A percentile compares a stretch with the other conserved stretches of the same genome.
Conservation (phyloP, 2,888 invertebrate genomes). For the Eupelmus urozonus region DNA sequence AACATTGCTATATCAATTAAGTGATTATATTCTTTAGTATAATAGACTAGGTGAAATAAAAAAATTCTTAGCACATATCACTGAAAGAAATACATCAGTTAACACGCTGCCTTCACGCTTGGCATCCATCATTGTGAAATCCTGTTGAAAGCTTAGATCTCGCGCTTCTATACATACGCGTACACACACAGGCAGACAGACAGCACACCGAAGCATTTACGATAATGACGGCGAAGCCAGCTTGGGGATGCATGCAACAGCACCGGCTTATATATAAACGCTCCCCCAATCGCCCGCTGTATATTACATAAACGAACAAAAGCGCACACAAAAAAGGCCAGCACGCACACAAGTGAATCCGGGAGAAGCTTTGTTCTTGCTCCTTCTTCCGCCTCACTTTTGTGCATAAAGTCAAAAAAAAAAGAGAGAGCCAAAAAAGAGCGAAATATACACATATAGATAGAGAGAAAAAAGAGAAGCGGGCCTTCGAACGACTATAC, state of each 20-base stretch:
- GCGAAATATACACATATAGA: not conserved
- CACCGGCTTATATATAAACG: too few species aligned
- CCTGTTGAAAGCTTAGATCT: not conserved
- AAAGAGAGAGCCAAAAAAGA: not conserved
- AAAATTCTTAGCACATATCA: too few species aligned
- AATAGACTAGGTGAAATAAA: too few species aligned
- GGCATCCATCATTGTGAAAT: slow-evolving; percentile 16
- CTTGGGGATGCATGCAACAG: slow-evolving; percentile 4
- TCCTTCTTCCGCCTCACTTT: slow-evolving; percentile 5
- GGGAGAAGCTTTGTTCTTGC: not conserved
- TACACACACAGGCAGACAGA: not conserved
- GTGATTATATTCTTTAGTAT: too few species aligned
- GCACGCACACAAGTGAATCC: too few species aligned
- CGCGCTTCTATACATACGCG: too few species aligned
- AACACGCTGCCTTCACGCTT: not conserved
- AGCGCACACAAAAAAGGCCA: too few species aligned
- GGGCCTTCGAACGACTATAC: too few species aligned
- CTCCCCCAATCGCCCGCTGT: too few species aligned
- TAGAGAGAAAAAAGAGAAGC: slow-evolving; percentile 11
- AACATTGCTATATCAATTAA: too few species aligned
- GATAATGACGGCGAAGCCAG: slow-evolving; percentile 2
- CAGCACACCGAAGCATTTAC: slow-evolving; percentile 1
- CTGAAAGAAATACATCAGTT: not conserved
- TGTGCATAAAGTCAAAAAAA: not conserved
- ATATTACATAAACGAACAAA: too few species aligned